Base-by-base conservation (phyloP, 1,140 invertebrate genomes). In the Gonatopus flavifemur region DNA sequence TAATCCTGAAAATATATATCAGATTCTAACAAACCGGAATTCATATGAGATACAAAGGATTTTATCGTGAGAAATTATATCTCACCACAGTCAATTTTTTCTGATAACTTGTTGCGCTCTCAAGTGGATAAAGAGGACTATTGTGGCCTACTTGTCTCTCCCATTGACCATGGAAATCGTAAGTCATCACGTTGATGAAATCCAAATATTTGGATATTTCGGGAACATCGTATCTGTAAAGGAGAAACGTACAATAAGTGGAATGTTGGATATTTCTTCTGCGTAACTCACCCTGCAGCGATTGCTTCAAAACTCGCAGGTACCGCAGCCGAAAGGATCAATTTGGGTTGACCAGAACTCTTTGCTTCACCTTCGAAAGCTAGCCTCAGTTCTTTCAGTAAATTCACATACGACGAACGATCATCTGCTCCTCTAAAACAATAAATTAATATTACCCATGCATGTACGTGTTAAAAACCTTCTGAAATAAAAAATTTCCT, bases 101-200 rank as follows among this genome's bases (percentile, higher is more conserved):
- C 75, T 94, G 89, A 67, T 93, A 90, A 50, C 89, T 88, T 2
- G 90, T 91, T 12, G 93, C 90, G 67, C 89, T 90, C 70, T 94
- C 91, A 3, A 96, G 74, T 0, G 93, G 88, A 72, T 88, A 93
- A 0, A 97, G 82, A 0, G 94, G 94, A 54, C 90, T 90, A 76
- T 95, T 95, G 74, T 96, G 93, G 2, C 93, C 93, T 10, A 95
- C 91, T 64, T 90, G 89, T 57, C 91, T 81, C 69, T 95, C 92
- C 93, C 92, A 95, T 66, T 93, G 90, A 0, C 93, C 93, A 66
- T 95, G 93, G 81, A 95, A 95, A 69, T 96, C 94, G 61, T 95
- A 96, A 1, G 92, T 94, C 93, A 96, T 95, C 3, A 96, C 87
- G 67, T 95, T 96, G 64, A 96, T 92, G 64, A 91, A 94, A 76